These are phyloP conservation scores for Dermochelys coriacea DNA, from an alignment of 2,797 vertebrate genomes.

Conservation along the genomic window DNA sequence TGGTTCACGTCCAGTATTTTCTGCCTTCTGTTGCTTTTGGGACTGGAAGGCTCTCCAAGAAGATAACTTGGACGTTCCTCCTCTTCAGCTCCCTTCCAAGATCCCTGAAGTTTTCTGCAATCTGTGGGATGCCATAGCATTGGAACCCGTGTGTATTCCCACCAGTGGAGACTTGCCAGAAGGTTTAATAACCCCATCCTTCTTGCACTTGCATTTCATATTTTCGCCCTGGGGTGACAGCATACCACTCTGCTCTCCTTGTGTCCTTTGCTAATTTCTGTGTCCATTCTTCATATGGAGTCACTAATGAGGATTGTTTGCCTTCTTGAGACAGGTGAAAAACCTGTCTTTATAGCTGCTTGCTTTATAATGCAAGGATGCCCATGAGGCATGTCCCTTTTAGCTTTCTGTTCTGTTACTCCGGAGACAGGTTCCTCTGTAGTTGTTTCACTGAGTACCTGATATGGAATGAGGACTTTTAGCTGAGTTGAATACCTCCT, in stretches of 20 bases:
- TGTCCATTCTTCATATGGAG: neutral
- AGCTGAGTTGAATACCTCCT: neutral
- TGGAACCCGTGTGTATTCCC: neutral
- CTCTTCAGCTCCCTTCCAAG: neutral
- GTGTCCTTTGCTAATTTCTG: conserved; percentile 25
- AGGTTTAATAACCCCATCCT: too few species aligned
- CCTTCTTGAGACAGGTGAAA: neutral
- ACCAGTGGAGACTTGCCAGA: neutral
- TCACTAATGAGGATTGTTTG: neutral
- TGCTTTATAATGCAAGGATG: neutral
- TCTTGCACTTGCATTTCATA: too few species aligned
- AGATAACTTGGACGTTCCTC: too few species aligned
- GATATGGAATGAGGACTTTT: neutral
- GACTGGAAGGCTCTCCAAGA: too few species aligned
- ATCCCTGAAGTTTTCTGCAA: neutral
- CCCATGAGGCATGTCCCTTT: neutral
- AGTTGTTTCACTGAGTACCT: neutral
- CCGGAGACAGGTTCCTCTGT: neutral
- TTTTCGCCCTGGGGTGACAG: too few species aligned
- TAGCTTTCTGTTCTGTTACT: neutral
- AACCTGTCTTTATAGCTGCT: neutral
- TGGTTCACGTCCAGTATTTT: neutral
- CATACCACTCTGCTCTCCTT: neutral
- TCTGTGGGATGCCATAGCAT: neutral
- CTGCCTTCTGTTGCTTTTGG: neutral